Percentiles rank a stretch among this genome's conserved stretches.
Evolutionary conservation across 2,888 invertebrate genomes (phyloP).

Genomic region (Pherbina coryleti): DNA sequence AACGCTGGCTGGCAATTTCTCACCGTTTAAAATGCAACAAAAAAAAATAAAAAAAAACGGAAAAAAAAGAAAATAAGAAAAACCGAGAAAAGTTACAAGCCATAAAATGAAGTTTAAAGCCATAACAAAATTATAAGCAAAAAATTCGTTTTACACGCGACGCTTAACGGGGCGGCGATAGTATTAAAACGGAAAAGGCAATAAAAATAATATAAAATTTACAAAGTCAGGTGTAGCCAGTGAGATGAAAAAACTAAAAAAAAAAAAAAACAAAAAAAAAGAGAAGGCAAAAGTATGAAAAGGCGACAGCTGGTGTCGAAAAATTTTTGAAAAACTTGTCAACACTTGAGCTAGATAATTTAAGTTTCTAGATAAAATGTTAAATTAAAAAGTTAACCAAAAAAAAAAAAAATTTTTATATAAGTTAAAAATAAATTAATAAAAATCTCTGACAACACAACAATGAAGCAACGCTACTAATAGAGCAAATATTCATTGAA

Average conservation of each 20-base stretch:
- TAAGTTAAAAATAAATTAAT: not conserved
- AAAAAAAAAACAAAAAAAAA: not conserved
- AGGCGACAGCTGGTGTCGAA: not conserved
- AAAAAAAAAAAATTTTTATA: not conserved
- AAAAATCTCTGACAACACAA: not conserved
- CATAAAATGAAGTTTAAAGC: not conserved
- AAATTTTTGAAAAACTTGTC: too few species aligned
- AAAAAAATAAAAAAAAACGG: not conserved
- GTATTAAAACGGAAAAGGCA: not conserved
- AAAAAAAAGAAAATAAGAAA: too few species aligned
- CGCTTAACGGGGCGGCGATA: not conserved
- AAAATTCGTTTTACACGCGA: not conserved
- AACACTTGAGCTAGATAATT: not conserved
- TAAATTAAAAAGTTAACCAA: not conserved
- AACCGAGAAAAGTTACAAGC: not conserved
- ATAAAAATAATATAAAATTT: not conserved
- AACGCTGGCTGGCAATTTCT: not conserved
- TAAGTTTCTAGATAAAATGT: too few species aligned
- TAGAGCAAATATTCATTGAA: too few species aligned
- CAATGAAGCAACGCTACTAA: not conserved
- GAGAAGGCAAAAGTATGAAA: not conserved
- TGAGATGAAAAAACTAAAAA: not conserved
- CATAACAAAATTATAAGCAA: conserved; percentile 5
- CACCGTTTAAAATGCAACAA: not conserved
- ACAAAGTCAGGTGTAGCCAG: not conserved